Evolutionary conservation across 2,113 vertebrate genomes (phyloP).

Genomic region (Bagarius yarrelli): DNA sequence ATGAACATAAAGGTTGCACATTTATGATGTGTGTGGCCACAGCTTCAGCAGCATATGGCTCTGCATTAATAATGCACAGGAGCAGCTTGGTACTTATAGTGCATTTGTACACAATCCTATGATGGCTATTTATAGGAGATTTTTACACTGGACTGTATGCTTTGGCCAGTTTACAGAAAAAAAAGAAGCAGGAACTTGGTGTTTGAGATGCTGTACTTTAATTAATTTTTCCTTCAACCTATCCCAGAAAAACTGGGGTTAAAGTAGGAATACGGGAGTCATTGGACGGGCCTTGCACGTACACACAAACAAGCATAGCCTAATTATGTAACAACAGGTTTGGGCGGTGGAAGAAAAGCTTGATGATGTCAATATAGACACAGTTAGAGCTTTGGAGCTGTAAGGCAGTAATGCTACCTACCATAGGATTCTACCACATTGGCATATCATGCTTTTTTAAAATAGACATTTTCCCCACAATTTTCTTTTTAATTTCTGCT

Average conservation of each 20-base stretch:
- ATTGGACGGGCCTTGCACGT: neutral
- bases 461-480: neutral
- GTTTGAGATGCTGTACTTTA: neutral
- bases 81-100: constrained; percentile 34
- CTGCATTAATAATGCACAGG: constrained; percentile 47
- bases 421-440: neutral
- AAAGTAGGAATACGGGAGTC: neutral
- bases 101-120: constrained; percentile 23
- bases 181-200: neutral
- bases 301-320: neutral
- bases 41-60: constrained; percentile 38
- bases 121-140: constrained; percentile 27
- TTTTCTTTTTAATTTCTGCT: neutral
- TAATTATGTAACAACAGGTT: neutral
- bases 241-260: neutral
- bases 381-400: neutral
- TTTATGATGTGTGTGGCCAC: constrained; percentile 32
- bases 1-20: constrained; percentile 20
- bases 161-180: neutral
- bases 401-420: too few relatives aligned
- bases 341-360: neutral
- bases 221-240: neutral
- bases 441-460: neutral
- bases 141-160: neutral
- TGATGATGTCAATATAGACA: neutral